phyloP scores from a whole-genome alignment of 2,888 invertebrate species.

The Plagodis dolabraria region DNA sequence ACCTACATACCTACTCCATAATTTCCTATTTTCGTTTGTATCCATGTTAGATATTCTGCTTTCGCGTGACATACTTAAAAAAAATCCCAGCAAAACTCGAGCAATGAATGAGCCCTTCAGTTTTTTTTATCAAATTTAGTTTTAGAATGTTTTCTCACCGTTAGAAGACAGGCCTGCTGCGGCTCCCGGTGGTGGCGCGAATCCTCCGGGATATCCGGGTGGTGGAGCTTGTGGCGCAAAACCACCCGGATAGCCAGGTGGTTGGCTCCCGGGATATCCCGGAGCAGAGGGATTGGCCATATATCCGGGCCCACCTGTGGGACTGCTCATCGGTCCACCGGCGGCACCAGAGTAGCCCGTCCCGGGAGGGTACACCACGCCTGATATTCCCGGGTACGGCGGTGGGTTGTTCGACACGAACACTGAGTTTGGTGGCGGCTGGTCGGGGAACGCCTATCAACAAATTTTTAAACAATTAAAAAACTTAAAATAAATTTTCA shows the following conservation, averaged over 20 bases:
- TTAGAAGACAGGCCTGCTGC: conserved; percentile 64
- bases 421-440: conserved; percentile 91
- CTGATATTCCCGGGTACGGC: conserved; percentile 94
- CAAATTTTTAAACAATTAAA: not conserved
- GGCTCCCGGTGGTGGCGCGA: conserved; percentile 47
- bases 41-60: too few species aligned
- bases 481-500: not conserved
- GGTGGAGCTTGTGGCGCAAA: conserved; percentile 47
- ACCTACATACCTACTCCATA: too few species aligned
- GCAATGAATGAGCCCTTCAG: too few species aligned
- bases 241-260: conserved; percentile 38
- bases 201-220: conserved; percentile 36
- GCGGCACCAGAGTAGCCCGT: conserved; percentile 56
- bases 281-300: conserved; percentile 42
- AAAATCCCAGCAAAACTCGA: too few species aligned
- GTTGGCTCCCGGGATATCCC: conserved; percentile 57
- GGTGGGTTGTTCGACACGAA: conserved; percentile 96
- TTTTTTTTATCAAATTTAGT: not conserved
- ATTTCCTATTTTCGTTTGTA: too few species aligned
- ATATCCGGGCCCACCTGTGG: conserved; percentile 47
- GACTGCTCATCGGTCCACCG: conserved; percentile 31
- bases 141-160: conserved; percentile 55
- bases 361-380: conserved; percentile 59
- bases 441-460: conserved; percentile 86
- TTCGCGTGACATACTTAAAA: too few species aligned